These are phyloP conservation scores for Puffinus mauretanicus DNA, from an alignment of 2,113 vertebrate species.

Conservation along the genomic window DNA sequence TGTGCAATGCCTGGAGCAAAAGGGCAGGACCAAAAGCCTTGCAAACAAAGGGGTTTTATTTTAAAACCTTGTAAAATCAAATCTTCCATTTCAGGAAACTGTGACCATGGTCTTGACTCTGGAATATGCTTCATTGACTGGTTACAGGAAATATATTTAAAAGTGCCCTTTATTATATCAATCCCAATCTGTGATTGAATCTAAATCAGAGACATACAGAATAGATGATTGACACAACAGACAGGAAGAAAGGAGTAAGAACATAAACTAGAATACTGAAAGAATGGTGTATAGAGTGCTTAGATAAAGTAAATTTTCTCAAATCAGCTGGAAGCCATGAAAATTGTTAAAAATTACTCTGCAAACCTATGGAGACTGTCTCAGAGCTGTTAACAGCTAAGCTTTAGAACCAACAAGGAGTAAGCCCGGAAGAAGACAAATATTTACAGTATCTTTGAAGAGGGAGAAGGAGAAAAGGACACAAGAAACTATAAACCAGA, in stretches of 20 bases:
- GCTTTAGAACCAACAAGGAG: not conserved
- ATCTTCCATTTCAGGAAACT: rapidly evolving
- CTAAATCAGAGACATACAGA: not conserved
- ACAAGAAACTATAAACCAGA: not conserved
- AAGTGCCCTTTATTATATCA: not conserved
- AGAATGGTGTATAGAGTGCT: not conserved
- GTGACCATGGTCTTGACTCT: not conserved
- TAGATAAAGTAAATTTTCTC: not conserved
- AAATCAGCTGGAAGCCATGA: not conserved
- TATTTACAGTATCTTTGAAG: not conserved
- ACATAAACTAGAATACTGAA: not conserved
- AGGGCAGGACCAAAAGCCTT: not conserved
- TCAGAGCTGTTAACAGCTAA: not conserved
- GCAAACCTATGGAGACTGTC: not conserved
- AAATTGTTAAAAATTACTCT: not conserved
- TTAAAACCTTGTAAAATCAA: not conserved
- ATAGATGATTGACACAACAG: not conserved
- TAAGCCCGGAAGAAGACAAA: not conserved
- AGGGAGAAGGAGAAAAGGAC: not conserved
- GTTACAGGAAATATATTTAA: not conserved
- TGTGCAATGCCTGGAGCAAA: not conserved
- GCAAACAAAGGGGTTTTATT: not conserved
- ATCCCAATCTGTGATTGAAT: not conserved
- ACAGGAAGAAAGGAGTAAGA: not conserved
- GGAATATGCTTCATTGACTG: not conserved